phyloP scores from a whole-genome alignment of 2,888 invertebrate species.

The Synanthedon andrenaeformis region DNA sequence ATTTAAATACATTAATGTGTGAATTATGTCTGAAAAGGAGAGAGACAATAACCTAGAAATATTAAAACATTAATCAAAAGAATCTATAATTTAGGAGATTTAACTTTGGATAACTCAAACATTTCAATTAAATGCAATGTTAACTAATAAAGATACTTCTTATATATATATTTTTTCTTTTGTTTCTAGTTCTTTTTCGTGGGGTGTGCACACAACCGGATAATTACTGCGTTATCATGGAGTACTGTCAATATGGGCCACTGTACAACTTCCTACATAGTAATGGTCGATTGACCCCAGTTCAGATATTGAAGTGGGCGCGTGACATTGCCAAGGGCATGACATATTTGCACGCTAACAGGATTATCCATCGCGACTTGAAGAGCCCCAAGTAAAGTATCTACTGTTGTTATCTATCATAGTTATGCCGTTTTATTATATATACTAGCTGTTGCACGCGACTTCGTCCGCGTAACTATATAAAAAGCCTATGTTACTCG shows the following conservation, averaged over 20 bases:
- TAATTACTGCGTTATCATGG: slow-evolving; percentile 97
- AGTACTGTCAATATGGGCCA: slow-evolving; percentile 96
- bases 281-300: slow-evolving; percentile 86
- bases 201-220: slow-evolving; percentile 95
- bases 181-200: slow-evolving; percentile 73
- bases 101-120: too few relatives aligned
- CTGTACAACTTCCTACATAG: slow-evolving; percentile 90
- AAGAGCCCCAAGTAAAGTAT: slow-evolving; percentile 98
- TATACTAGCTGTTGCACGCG: too few relatives aligned
- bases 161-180: background rate
- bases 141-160: too few relatives aligned
- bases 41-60: too few relatives aligned
- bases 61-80: too few relatives aligned
- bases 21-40: too few relatives aligned
- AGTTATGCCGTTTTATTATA: too few relatives aligned
- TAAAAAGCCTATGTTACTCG: too few relatives aligned
- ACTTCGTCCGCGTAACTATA: too few relatives aligned
- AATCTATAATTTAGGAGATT: too few relatives aligned
- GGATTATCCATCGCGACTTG: slow-evolving; percentile 97
- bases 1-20: too few relatives aligned
- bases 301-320: slow-evolving; percentile 90
- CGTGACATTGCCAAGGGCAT: slow-evolving; percentile 96
- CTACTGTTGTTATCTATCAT: background rate
- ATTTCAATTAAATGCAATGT: too few relatives aligned
- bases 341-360: slow-evolving; percentile 94